A percentile compares a stretch with the other conserved stretches of the same genome.
Evolutionary conservation across 2,113 vertebrate species (phyloP).

Genomic region (Cebus imitator): DNA sequence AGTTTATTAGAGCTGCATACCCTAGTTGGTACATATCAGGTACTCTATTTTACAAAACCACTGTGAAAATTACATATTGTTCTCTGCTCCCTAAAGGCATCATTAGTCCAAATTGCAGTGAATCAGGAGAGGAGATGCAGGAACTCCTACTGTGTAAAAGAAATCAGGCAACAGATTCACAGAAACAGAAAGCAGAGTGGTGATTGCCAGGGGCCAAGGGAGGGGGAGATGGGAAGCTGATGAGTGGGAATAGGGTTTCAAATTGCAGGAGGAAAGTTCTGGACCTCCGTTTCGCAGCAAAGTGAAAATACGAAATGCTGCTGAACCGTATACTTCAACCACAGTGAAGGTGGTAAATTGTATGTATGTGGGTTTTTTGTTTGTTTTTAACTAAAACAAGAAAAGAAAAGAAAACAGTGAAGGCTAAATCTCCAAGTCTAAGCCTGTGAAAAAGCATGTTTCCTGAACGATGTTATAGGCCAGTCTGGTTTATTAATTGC

Average conservation of each 20-base stretch:
- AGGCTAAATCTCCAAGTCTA: background rate
- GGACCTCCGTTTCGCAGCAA: background rate
- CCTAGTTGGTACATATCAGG: too few species aligned
- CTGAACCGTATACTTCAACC: background rate
- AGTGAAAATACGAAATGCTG: background rate
- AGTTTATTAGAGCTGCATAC: background rate
- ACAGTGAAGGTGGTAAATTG: background rate
- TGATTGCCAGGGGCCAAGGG: too few species aligned
- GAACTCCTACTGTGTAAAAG: background rate
- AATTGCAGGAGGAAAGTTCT: background rate
- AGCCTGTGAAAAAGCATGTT: background rate
- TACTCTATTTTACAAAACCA: background rate
- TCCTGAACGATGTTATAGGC: background rate
- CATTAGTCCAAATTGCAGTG: background rate
- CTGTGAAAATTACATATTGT: background rate
- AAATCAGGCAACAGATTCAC: background rate
- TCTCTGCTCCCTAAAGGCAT: background rate
- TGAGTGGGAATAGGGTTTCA: background rate
- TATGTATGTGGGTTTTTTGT: background rate
- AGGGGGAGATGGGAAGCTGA: accelerated
- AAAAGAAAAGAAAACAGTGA: background rate
- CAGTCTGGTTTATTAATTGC: background rate
- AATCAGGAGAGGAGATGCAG: background rate
- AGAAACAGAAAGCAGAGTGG: background rate
- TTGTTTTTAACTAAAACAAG: background rate